A percentile compares a stretch with the other conserved stretches of the same genome.
phyloP scores from a whole-genome alignment of 2,797 vertebrate species.

The Enteromius paludinosus region DNA sequence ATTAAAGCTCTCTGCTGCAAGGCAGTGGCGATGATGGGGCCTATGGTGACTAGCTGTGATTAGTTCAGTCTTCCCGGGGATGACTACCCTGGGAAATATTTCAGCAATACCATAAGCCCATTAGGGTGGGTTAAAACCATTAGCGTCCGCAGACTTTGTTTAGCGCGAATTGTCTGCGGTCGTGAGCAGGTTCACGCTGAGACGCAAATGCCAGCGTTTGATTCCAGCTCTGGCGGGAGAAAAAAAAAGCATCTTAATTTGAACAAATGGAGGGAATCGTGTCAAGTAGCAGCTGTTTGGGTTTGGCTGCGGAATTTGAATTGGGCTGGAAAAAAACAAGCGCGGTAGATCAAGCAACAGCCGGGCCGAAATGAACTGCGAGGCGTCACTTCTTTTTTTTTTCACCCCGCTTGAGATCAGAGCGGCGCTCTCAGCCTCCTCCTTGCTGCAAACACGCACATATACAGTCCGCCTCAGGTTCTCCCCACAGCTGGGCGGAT shows the following conservation, averaged over 20 bases:
- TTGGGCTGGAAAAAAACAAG: slow-evolving; percentile 50
- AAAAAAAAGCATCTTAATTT: slow-evolving; percentile 60
- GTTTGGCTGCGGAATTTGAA: slow-evolving; percentile 52
- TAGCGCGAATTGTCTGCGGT: slow-evolving; percentile 49
- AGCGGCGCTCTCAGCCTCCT: slow-evolving; percentile 27
- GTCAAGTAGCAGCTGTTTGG: slow-evolving; percentile 61
- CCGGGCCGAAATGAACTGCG: slow-evolving; percentile 41
- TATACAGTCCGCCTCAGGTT: slow-evolving; percentile 43
- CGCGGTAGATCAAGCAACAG: slow-evolving; percentile 35
- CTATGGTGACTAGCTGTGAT: slow-evolving; percentile 33
- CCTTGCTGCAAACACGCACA: slow-evolving; percentile 30
- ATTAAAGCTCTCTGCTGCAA: slow-evolving; percentile 52
- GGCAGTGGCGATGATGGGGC: slow-evolving; percentile 40
- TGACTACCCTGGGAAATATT: slow-evolving; percentile 55
- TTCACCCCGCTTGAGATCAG: slow-evolving; percentile 45
- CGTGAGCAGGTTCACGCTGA: slow-evolving; percentile 52
- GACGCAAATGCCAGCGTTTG: slow-evolving; percentile 58
- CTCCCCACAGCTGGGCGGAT: slow-evolving; percentile 58
- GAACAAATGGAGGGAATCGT: slow-evolving; percentile 62
- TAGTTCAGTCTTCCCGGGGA: slow-evolving; percentile 37
- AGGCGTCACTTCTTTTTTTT: slow-evolving; percentile 26
- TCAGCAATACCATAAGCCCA: slow-evolving; percentile 54
- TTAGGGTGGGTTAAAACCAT: slow-evolving; percentile 58
- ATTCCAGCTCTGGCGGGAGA: slow-evolving; percentile 44
- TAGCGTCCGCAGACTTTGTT: slow-evolving; percentile 59